Evolutionary conservation across 1,140 invertebrate species (phyloP).

Genomic region (Euborellia annulipes): DNA sequence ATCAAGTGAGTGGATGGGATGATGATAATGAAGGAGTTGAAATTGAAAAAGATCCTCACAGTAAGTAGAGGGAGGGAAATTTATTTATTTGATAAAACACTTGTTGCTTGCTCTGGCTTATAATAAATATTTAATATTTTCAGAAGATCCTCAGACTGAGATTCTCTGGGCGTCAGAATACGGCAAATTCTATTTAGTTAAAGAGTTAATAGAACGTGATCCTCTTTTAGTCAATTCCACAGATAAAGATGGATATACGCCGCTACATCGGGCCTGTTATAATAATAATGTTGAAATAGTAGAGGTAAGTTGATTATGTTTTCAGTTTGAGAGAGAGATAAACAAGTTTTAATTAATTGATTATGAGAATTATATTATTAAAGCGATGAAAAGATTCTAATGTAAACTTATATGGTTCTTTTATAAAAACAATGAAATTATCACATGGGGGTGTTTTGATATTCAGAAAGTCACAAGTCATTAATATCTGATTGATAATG

Average conservation of each 20-base stretch:
- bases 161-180: slow-evolving; percentile 72
- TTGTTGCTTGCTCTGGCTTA: not conserved
- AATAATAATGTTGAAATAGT: slow-evolving; percentile 65
- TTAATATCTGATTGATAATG: no score
- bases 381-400: no score
- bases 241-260: slow-evolving; percentile 84
- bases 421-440: no score
- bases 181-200: slow-evolving; percentile 48
- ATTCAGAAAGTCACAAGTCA: no score
- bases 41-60: slow-evolving; percentile 28
- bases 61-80: slow-evolving; percentile 20
- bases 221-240: slow-evolving; percentile 42
- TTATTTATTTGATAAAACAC: not conserved
- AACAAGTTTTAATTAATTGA: not conserved
- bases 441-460: no score
- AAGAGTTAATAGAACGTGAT: slow-evolving; percentile 42
- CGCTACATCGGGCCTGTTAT: slow-evolving; percentile 83
- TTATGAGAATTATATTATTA: no score
- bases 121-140: slow-evolving; percentile 17
- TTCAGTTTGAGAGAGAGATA: not conserved
- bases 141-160: slow-evolving; percentile 47
- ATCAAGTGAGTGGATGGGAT: slow-evolving; percentile 35
- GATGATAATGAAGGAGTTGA: slow-evolving; percentile 34
- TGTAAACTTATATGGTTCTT: no score
- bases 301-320: slow-evolving; percentile 36